Base-by-base conservation (phyloP, 37 sponge, comb jelly and placozoan species). In the Cladorhizidae sp. region DNA sequence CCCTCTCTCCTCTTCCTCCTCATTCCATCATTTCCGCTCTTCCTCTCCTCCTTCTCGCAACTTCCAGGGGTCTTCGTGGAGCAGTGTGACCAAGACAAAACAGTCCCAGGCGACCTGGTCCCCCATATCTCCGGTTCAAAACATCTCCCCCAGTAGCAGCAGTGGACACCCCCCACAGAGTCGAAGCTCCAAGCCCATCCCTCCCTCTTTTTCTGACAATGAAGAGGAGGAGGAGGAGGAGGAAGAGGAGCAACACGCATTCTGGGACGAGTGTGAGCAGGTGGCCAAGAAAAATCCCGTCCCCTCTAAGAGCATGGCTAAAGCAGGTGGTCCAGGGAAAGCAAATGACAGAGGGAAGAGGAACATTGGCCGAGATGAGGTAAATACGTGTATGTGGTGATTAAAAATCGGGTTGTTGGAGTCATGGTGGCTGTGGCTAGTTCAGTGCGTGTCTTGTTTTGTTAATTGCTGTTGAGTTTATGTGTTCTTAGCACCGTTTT, bases 211-310 rank as follows among this genome's bases (percentile, higher is more conserved):
- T 18, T 38, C 57, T 9, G 41, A 49, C 33, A 43, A 54, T 25
- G 29, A 65, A 9, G 67, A 64, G 17, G 73, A 84, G 0, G 73
- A 84, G 3, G 61, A 69, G 21, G 72, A 82, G 0, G 81, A 71
- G 26, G 81, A 70, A 40, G 63, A 40, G 32, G 83, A 82, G 11
- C 70, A 76, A 26, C 17, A 28, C 1, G 61, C 78, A 0, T 87
- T 87, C 59, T 87, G 87, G 87, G 82, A 87, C 0, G 87, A 87
- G 29, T 87, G 87, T 81, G 77, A 43, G 14, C 35, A 41, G 31
- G 85, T 26, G 31, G 85, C 76, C 55, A 76, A 77, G 78, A 85
- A 85, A 49, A 77, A 69, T 61, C 78, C 78, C 32, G 78, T 35
- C 28, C 62, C 70, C 28, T 58, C 28, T 1, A 32, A 35, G 49